Evolutionary conservation across 2,888 invertebrate species (phyloP), one percentile per base, ranked within the genome.

Genomic region (Leucophenga maculata): DNA sequence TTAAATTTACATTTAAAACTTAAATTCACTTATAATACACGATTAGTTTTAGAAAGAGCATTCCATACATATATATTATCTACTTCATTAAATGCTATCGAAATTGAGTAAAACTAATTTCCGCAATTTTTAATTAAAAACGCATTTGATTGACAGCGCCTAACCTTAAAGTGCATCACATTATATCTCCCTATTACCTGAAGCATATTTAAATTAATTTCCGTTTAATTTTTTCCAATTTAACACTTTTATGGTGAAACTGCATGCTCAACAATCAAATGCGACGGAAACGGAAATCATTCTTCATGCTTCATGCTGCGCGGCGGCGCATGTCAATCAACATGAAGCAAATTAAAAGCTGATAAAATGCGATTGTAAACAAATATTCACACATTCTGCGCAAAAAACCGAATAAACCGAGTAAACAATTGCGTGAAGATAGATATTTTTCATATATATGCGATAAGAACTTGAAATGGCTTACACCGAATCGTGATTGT

Each of bases 341-440:
- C 44, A 26, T 59, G 32, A 16, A 31, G 59, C 22, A 64, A 64
- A 64, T 64, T 64, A 64, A 64, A 64, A 64, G 22, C 62, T 22
- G 62, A 64, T 64, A 64, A 64, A 64, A 48, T 22, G 18, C 62
- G 32, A 32, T 59, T 59, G 59, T 59, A 59, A 59, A 39, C 8
- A 39, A 39, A 32, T 59, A 32, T 64, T 44, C 22, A 22, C 20
- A 48, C 6, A 22, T 14, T 18, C 13, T 48, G 48, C 26, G 26
- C 20, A 48, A 16, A 48, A 64, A 64, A 64, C 14, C 50, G 14
- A 50, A 16, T 50, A 14, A n/a, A n/a, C n/a, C n/a, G n/a, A n/a
- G 26, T 26, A 50, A 57, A 57, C 16, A 57, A 57, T 26, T 57
- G 31, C 22, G n/a, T 54, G 54, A 18, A 54, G 20, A 13, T 39